Percentiles rank a stretch among this genome's conserved stretches.
Conservation (phyloP, 2,113 vertebrate genomes). For the Ia io region DNA sequence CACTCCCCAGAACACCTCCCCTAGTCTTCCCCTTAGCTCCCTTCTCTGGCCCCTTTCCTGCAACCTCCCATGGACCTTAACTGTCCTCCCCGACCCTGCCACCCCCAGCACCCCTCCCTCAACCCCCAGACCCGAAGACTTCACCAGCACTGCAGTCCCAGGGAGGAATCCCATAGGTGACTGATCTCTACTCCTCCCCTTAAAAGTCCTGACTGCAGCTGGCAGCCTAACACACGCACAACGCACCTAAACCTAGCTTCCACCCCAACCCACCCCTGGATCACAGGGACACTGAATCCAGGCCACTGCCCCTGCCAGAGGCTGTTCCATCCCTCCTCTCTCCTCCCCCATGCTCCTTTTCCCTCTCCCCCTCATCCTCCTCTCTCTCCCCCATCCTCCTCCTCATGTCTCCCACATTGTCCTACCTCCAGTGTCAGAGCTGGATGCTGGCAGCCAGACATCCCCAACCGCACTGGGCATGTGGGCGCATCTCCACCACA, state of each 20-base stretch:
- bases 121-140: background rate
- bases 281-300: background rate
- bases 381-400: background rate
- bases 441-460: background rate
- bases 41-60: background rate
- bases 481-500: background rate
- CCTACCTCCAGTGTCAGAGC: background rate
- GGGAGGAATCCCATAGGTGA: background rate
- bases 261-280: background rate
- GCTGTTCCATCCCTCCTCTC: background rate
- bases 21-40: background rate
- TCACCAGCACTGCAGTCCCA: background rate
- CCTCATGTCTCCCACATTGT: background rate
- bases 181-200: background rate
- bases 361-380: background rate
- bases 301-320: background rate
- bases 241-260: background rate
- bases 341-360: background rate
- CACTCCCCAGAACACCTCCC: background rate
- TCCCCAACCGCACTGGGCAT: background rate
- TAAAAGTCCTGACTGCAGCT: background rate
- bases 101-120: background rate
- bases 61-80: no score
- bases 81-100: background rate
- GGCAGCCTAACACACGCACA: background rate